Percentiles rank a stretch among this genome's conserved stretches.
Conservation (phyloP, 2,888 invertebrate genomes). For the Sinohyriopsis cumingii region DNA sequence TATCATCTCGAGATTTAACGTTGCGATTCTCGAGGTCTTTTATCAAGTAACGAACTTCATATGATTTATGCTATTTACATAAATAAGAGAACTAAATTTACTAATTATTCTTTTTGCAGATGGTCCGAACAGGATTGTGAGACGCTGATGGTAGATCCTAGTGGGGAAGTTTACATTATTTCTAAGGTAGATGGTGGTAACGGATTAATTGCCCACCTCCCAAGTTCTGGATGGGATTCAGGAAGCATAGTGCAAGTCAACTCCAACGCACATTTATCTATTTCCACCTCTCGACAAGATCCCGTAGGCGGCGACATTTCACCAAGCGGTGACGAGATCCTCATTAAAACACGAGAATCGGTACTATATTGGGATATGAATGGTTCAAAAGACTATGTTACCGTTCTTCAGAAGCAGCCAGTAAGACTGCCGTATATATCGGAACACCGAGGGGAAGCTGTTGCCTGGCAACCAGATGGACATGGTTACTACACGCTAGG, state of each 20-base stretch:
- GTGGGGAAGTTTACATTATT: slow-evolving; percentile 25
- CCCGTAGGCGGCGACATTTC: slow-evolving; percentile 34
- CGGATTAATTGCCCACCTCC: slow-evolving; percentile 24
- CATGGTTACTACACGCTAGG: slow-evolving; percentile 21
- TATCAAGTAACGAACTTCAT: not conserved
- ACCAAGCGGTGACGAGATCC: slow-evolving; percentile 22
- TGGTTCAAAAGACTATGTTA: slow-evolving; percentile 3
- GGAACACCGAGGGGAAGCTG: slow-evolving; percentile 12
- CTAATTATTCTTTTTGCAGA: slow-evolving; percentile 7
- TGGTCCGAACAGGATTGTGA: slow-evolving; percentile 29
- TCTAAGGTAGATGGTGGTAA: slow-evolving; percentile 26
- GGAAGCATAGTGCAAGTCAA: slow-evolving; percentile 4
- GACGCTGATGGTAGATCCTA: slow-evolving; percentile 34
- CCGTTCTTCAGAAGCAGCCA: slow-evolving; percentile 5
- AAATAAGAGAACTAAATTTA: too few relatives aligned
- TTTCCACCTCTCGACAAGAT: slow-evolving; percentile 16
- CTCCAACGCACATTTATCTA: slow-evolving; percentile 17
- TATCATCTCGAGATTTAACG: not conserved
- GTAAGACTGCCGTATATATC: slow-evolving; percentile 8
- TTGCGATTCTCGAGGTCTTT: too few relatives aligned
- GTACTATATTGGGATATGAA: slow-evolving; percentile 5
- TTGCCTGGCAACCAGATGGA: slow-evolving; percentile 11
- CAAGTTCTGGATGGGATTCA: slow-evolving; percentile 22
- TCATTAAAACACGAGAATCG: not conserved
- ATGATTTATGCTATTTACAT: too few relatives aligned